Base-by-base conservation (phyloP, 2,797 vertebrate genomes). In the Oryzias sinensis region DNA sequence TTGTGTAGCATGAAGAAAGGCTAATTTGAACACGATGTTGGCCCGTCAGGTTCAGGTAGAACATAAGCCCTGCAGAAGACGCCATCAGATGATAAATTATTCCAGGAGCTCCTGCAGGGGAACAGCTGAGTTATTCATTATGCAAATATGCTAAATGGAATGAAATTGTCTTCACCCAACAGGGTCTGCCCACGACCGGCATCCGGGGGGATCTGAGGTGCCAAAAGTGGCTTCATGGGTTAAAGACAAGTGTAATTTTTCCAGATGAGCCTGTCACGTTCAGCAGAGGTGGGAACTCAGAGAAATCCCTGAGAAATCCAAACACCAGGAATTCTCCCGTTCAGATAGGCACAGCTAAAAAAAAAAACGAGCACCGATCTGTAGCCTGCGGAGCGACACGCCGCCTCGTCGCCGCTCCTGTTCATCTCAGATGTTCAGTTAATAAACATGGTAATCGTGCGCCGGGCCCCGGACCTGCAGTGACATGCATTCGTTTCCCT, bases 391-490 rank as follows among this genome's bases (percentile, higher is more conserved):
- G 20, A 52, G 51, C 22, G 65, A 49, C 20, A 52, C 53, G 9
- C 49, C n/a, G 27, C 27, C 17, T 55, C 68, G 43, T 51, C 50
- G 46, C 48, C 53, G 59, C 45, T 60, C 49, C 65, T 74, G 74
- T 46, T 82, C 72, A 77, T 81, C 62, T 73, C 53, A 56, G 73
- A 68, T 59, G 64, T 53, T 73, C 46, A 64, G 67, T 78, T 81
- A 76, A 85, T 85, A 79, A 86, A 85, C 72, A 88, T 89, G 86
- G 49, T 77, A 87, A 89, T 84, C 79, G 62, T 69, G 71, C 62
- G 27, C 45, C 62, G 78, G 71, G 48, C 54, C 20, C 56, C 54
- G 59, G 55, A 67, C 67, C 68, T 15, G 27, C 52, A 50, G 65
- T 60, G 68, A 77, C 69, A 79, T 72, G 65, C 54, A 66, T 62